Percentiles rank a stretch among this genome's conserved stretches.
phyloP scores from a whole-genome alignment of 2,797 vertebrate species.

The Sebastiscus albofasciatus region DNA sequence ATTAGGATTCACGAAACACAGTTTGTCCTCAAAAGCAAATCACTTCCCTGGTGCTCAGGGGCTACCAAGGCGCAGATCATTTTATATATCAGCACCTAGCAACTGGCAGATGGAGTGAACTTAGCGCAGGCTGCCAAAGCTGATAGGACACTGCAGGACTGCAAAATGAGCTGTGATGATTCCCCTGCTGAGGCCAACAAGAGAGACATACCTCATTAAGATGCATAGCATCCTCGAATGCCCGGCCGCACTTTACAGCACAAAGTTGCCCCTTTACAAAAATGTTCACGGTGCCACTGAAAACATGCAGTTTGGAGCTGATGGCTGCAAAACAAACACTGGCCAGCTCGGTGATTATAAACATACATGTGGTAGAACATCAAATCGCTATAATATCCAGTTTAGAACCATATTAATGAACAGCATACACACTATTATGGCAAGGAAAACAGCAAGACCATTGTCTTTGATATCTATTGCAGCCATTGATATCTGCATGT shows the following conservation, averaged over 20 bases:
- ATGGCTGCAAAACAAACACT: conserved; percentile 37
- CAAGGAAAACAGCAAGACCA: background rate
- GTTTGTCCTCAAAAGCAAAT: conserved; percentile 84
- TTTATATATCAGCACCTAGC: conserved; percentile 87
- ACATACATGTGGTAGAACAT: background rate
- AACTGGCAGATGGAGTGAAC: conserved; percentile 85
- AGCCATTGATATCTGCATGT: conserved; percentile 24
- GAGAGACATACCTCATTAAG: conserved; percentile 80
- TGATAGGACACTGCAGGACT: conserved; percentile 81
- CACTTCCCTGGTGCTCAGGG: conserved; percentile 83
- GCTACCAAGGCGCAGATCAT: conserved; percentile 82
- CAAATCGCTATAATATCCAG: background rate
- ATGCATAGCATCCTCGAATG: conserved; percentile 74
- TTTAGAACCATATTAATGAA: background rate
- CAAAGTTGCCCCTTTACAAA: conserved; percentile 52
- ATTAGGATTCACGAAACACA: conserved; percentile 86
- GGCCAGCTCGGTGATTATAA: conserved; percentile 2
- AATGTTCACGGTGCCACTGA: conserved; percentile 36
- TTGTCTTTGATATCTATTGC: conserved; percentile 18
- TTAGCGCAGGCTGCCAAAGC: conserved; percentile 80
- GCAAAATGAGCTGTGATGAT: conserved; percentile 80
- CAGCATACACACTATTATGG: background rate
- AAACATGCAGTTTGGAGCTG: conserved; percentile 33
- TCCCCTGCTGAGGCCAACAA: conserved; percentile 79
- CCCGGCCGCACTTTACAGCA: conserved; percentile 65